These are phyloP conservation scores for Eudemis profundana DNA, from an alignment of 2,888 invertebrate species.

Conservation along the genomic window DNA sequence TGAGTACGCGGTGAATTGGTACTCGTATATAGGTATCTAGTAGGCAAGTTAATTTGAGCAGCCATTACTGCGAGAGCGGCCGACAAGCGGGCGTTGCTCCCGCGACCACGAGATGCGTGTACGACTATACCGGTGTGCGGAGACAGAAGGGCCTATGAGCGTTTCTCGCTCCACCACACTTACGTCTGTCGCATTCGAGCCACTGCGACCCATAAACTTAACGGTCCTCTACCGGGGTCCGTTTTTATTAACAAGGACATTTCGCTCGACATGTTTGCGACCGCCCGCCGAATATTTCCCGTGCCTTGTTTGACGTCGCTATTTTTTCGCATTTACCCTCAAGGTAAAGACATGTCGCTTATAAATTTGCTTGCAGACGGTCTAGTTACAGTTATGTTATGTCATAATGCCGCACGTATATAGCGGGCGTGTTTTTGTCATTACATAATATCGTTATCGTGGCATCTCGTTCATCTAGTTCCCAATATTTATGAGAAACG, in stretches of 20 bases:
- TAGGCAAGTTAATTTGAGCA: constrained; percentile 55
- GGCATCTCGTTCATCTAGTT: constrained; percentile 16
- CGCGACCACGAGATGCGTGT: constrained; percentile 50
- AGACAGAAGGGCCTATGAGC: background rate
- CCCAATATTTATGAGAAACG: background rate
- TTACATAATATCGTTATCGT: constrained; percentile 26
- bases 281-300: constrained; percentile 57
- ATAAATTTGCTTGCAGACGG: constrained; percentile 49
- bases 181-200: background rate
- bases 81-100: constrained; percentile 34
- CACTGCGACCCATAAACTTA: constrained; percentile 49
- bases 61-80: constrained; percentile 45
- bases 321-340: constrained; percentile 48
- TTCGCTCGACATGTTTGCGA: constrained; percentile 55
- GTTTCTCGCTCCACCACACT: background rate
- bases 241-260: constrained; percentile 60
- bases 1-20: constrained; percentile 55
- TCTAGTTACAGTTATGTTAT: constrained; percentile 45
- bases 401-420: constrained; percentile 1
- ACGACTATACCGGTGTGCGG: constrained; percentile 46
- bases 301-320: constrained; percentile 48
- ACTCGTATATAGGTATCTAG: constrained; percentile 47
- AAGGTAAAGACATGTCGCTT: constrained; percentile 44
- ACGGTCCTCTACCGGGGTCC: constrained; percentile 55
- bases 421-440: constrained; percentile 6